Evolutionary conservation across 1,140 invertebrate genomes (phyloP).

Genomic region (Adelges cooleyi): DNA sequence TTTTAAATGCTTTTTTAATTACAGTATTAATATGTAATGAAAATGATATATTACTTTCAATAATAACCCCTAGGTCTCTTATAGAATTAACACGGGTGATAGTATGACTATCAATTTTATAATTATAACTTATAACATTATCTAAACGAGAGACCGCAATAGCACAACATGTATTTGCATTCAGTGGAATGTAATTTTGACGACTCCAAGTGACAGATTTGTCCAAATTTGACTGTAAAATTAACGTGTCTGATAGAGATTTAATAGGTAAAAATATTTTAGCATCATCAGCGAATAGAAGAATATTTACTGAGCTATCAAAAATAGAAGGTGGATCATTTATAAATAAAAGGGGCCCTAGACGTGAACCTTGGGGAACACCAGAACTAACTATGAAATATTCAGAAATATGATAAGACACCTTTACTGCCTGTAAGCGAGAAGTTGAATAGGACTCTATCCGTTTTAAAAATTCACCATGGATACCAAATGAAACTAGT

Average conservation of each 20-base stretch:
- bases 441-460: background rate
- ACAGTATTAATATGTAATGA: background rate
- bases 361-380: background rate
- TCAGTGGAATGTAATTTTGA: background rate
- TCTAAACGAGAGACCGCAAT: background rate
- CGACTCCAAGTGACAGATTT: background rate
- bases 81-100: background rate
- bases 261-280: too few relatives aligned
- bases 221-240: too few relatives aligned
- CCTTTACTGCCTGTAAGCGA: background rate
- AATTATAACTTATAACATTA: background rate
- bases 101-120: background rate
- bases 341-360: background rate
- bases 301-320: background rate
- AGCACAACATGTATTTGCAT: too few relatives aligned
- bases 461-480: background rate
- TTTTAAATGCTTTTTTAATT: background rate
- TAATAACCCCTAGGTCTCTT: background rate
- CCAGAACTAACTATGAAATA: background rate
- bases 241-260: too few relatives aligned
- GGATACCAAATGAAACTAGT: background rate
- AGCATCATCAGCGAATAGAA: background rate
- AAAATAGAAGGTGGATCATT: background rate
- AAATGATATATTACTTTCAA: background rate
- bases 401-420: background rate